Percentiles rank a stretch among this genome's conserved stretches.
Evolutionary conservation across 2,888 invertebrate genomes (phyloP).

Genomic region (Maniola hyperantus): DNA sequence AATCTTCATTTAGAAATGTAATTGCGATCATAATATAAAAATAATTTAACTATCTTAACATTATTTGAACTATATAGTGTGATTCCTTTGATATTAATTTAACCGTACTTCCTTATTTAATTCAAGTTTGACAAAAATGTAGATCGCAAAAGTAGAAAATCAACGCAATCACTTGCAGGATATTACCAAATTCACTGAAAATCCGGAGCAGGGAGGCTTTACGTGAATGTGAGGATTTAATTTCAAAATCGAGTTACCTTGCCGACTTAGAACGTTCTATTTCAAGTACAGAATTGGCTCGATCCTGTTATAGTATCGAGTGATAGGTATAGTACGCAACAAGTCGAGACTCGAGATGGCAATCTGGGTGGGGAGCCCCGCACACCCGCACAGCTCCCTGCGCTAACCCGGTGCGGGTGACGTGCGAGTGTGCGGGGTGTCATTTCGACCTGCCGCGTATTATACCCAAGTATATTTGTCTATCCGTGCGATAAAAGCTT

Average conservation of each 20-base stretch:
- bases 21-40: too few relatives aligned
- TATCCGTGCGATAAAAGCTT: slow-evolving; percentile 16
- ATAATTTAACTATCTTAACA: too few relatives aligned
- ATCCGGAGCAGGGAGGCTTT: slow-evolving; percentile 43
- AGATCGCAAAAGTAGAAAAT: slow-evolving; percentile 27
- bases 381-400: too few relatives aligned
- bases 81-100: too few relatives aligned
- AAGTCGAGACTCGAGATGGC: too few relatives aligned
- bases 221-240: slow-evolving; percentile 54
- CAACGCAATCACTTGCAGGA: slow-evolving; percentile 45
- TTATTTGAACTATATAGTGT: too few relatives aligned
- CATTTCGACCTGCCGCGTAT: too few relatives aligned
- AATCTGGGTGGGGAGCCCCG: too few relatives aligned
- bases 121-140: slow-evolving; percentile 3
- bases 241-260: slow-evolving; percentile 56
- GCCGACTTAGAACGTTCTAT: slow-evolving; percentile 45
- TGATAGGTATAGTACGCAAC: slow-evolving; percentile 15
- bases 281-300: slow-evolving; percentile 41
- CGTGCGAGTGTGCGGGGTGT: too few relatives aligned
- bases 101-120: not conserved
- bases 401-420: too few relatives aligned
- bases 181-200: slow-evolving; percentile 51
- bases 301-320: not conserved
- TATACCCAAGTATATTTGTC: too few relatives aligned
- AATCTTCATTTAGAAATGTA: not conserved